phyloP scores from a whole-genome alignment of 2,888 invertebrate species.

The Mesorhabditis sp. region DNA sequence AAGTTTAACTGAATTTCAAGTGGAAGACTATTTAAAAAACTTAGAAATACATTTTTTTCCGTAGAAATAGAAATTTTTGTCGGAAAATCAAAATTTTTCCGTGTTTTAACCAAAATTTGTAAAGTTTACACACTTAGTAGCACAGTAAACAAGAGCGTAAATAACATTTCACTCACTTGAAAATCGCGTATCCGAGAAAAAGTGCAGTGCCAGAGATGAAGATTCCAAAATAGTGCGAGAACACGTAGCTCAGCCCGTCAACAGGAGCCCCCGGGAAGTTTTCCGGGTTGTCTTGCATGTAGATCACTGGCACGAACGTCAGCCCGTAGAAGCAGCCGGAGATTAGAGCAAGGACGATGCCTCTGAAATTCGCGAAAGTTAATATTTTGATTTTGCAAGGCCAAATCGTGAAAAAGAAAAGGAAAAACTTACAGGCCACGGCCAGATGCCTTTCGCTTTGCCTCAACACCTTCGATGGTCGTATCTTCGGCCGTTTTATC shows the following conservation, averaged over 20 bases:
- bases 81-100: no score
- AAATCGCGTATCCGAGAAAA: conserved; percentile 59
- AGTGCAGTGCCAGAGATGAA: conserved; percentile 59
- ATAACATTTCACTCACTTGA: conserved; percentile 27
- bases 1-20: no score
- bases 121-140: no score
- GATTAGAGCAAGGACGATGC: conserved; percentile 58
- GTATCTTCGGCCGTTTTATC: no score
- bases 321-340: conserved; percentile 62
- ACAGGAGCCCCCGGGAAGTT: conserved; percentile 33
- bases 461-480: no score
- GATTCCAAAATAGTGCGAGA: conserved; percentile 62
- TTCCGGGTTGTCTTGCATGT: conserved; percentile 59
- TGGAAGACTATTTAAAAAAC: no score
- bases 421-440: no score
- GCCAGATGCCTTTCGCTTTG: no score
- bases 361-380: conserved; percentile 53
- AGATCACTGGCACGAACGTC: conserved; percentile 62
- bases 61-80: no score
- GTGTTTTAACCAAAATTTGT: no score
- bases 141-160: background rate
- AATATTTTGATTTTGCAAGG: background rate
- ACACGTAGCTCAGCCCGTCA: conserved; percentile 59
- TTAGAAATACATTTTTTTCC: no score
- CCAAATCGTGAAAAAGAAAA: no score